Base-by-base conservation (phyloP, 2,888 invertebrate species). In the Carcina quercana region DNA sequence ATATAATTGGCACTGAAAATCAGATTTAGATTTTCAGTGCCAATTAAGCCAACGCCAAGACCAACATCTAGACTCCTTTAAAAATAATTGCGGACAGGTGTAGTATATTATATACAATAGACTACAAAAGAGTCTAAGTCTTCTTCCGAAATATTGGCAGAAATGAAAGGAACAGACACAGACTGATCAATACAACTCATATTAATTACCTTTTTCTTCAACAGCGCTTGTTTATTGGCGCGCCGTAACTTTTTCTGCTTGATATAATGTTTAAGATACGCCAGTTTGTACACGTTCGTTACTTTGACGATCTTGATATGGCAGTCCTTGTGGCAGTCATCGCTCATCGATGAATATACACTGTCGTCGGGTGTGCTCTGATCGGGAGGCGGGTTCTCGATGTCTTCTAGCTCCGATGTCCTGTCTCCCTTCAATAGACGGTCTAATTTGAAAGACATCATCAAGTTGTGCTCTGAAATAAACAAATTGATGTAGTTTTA, bases 281-380 rank as follows among this genome's bases (percentile, higher is more conserved):
- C 72, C 13, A 80, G 69, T 57, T 72, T 76, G 53, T 76, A 82
- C 11, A 82, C 73, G 40, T 78, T 82, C 32, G 79, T 80, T 24
- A 82, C 74, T 60, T 71, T 72, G 28, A 80, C 65, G 30, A 83
- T 72, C 48, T 76, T 79, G 31, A 80, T 66, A 20, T 60, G 64
- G 43, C 68, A 75, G 28, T 76, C 72, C 22, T 64, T 59, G 17
- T 52, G 34, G 22, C 70, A 69, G 8, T 42, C 40, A 24, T 70
- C 72, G 43, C 62, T 66, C 3, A 61, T 36, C 1, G 73, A 60
- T 0, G 71, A 67, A 47, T 71, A 70, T 1, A 67, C 48, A 50
- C 65, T 72, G 43, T 57, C 48, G 12, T 65, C 70, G 1, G 56
- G 28, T 1, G 50, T 38, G 14, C 24, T 40, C 1, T 45, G 35